Evolutionary conservation across 2,888 invertebrate species (phyloP), one percentile per base, ranked within the genome.

Genomic region (Nesidiocoris tenuis): DNA sequence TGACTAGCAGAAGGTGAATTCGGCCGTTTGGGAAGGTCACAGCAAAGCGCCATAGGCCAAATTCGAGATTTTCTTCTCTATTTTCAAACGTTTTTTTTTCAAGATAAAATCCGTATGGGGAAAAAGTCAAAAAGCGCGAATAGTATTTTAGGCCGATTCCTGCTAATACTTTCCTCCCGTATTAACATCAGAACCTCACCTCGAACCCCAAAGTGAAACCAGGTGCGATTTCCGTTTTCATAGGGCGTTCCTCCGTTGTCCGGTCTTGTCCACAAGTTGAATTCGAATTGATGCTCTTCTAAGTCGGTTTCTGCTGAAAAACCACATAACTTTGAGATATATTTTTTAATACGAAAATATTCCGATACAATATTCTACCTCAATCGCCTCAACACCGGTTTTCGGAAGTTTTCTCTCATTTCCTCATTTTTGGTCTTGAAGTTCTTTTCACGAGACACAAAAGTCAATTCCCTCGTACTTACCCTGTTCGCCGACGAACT

Each of bases 141-240:
- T n/a, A n/a, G n/a, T n/a, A n/a, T n/a, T n/a, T n/a, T n/a, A n/a
- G n/a, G n/a, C n/a, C n/a, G n/a, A n/a, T n/a, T n/a, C n/a, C n/a
- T n/a, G n/a, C n/a, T n/a, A n/a, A n/a, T n/a, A n/a, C n/a, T n/a
- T n/a, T n/a, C n/a, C n/a, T n/a, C n/a, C n/a, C n/a, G n/a, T n/a
- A n/a, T n/a, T n/a, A n/a, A n/a, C n/a, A n/a, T n/a, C n/a, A 63
- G 19, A 63, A 7, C 18, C 77, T 80, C 85, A 84, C 90, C 85
- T 84, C 84, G 85, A 74, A 96, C 85, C 7, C 93, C 94, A 84
- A 96, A 96, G 84, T 94, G 91, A 85, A 96, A 96, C 96, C 96
- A 96, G 0, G 95, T 94, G 79, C 95, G 87, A 83, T 95, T 95
- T 68, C 90, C 91, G 87, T 95, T 95, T 84, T 95, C 93, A 86